Evolutionary conservation across 2,888 invertebrate species (phyloP), one percentile per base, ranked within the genome.

Genomic region (Cerastoderma edule): DNA sequence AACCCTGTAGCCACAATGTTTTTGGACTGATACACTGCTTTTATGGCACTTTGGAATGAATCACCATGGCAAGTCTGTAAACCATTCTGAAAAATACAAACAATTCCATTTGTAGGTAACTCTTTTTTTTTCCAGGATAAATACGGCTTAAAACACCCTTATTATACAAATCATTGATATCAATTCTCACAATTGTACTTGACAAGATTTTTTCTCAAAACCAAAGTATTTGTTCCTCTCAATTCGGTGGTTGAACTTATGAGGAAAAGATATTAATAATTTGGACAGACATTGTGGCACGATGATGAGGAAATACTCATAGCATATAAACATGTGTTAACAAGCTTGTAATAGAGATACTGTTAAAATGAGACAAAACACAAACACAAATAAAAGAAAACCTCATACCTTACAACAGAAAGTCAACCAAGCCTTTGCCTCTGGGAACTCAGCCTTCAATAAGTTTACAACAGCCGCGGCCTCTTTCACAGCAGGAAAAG

Each of bases 1-100:
- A 97, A 95, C 3, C 98, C 98, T 54, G 98, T 94, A 0, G 97
- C 98, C 22, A 97, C 94, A 79, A 98, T 94, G 91, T 96, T 96
- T n/a, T 94, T 92, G 44, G 95, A 95, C 5, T 94, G 87, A 33
- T 86, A 46, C 19, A 90, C 88, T 5, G 72, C 94, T 78, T 94
- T 94, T 0, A 96, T 96, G 0, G 95, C 95, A 78, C 96, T 95
- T 83, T 95, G 94, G 90, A 98, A 96, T 72, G 94, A 94, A 88
- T 97, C 97, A 0, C 97, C 98, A 92, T 96, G 96, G 0, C 96
- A 96, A 86, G 96, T 95, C 24, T 93, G 93, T 71, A 91, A 90
- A 13, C 94, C 95, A 90, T 96, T 95, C 94, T 95, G 91, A 87
- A 67, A 39, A 28, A 6, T 27, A 28, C 3, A 56, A 10, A 53